Percentiles rank a stretch among this genome's conserved stretches.
These are phyloP conservation scores for Magallana angulata DNA, from an alignment of 1,140 invertebrate genomes.

Conservation along the genomic window DNA sequence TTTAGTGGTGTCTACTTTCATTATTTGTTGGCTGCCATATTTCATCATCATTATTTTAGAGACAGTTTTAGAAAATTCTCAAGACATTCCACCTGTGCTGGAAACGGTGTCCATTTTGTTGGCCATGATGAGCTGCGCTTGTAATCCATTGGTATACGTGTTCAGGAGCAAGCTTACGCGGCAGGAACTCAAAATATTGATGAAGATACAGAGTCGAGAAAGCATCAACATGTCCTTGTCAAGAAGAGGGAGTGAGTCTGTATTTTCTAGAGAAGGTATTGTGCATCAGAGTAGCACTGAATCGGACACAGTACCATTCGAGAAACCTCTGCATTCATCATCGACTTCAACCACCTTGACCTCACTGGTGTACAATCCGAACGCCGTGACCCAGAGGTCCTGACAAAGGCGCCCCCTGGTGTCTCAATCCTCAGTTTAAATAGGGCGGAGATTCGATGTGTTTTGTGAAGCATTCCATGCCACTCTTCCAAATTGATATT, in stretches of 20 bases:
- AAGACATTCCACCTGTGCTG: constrained; percentile 64
- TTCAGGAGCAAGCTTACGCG: constrained; percentile 81
- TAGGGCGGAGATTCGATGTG: neutral
- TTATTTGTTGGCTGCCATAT: constrained; percentile 82
- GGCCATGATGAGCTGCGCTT: constrained; percentile 77
- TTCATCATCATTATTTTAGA: constrained; percentile 78
- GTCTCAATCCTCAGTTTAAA: neutral
- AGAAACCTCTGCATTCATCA: constrained; percentile 51
- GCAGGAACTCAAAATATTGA: constrained; percentile 65
- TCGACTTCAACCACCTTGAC: constrained; percentile 62
- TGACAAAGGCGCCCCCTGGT: constrained; percentile 3
- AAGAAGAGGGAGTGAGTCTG: constrained; percentile 45
- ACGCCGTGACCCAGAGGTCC: neutral
- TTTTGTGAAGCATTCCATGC: constrained; percentile 14
- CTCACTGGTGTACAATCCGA: constrained; percentile 47
- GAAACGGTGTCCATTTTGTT: constrained; percentile 71
- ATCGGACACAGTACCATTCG: constrained; percentile 53
- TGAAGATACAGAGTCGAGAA: constrained; percentile 53
- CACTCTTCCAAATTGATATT: neutral
- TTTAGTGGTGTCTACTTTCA: constrained; percentile 81
- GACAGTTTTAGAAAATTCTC: constrained; percentile 69
- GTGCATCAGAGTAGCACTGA: constrained; percentile 62
- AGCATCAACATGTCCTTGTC: constrained; percentile 41
- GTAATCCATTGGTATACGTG: constrained; percentile 83
- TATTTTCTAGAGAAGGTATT: constrained; percentile 54